Base-by-base conservation (phyloP, 2,888 invertebrate species). In the Ganaspis brasiliensis region DNA sequence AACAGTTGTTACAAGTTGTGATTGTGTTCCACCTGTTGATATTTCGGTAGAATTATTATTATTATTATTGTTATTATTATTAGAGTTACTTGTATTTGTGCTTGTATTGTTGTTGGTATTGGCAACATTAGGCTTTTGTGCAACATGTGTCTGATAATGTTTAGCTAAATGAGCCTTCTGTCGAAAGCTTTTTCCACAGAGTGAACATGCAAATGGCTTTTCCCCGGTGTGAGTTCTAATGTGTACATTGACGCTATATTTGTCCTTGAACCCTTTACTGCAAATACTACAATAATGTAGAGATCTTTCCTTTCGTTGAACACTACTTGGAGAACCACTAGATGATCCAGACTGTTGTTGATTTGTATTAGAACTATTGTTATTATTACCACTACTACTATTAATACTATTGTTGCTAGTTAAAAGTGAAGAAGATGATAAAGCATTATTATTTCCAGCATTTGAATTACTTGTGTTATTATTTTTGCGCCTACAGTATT, bases 161-260 rank as follows among this genome's bases (percentile, higher is more conserved):
- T 98, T 98, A 78, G 97, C 97, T 85, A 98, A 93, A 88, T 98
- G 97, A 0, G 97, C 97, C 89, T 98, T 98, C 91, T 98, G 97
- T 70, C 97, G 94, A 92, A 98, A 98, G 88, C 96, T 97, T 91
- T 97, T 98, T 81, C 97, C 97, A 91, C 99, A 99, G 76, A 98
- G 94, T 19, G 96, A 96, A 91, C 99, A 99, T 45, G 97, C 95
- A 92, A 99, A 99, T 0, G 99, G 99, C 89, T 99, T 99, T 92
- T 99, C 99, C 0, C 98, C 99, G 0, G 99, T 99, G 91, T 99
- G 99, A 31, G 99, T 99, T 85, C 99, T 94, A 85, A 99, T 97
- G 92, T 99, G 99, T 63, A 99, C 99, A 91, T 99, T 99, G 75
- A 99, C 98, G 79, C 98, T 97, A 94, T 99, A 99, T 91, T 98